These are phyloP conservation scores for Beris chalybata DNA, from an alignment of 2,888 invertebrate genomes.

Conservation along the genomic window DNA sequence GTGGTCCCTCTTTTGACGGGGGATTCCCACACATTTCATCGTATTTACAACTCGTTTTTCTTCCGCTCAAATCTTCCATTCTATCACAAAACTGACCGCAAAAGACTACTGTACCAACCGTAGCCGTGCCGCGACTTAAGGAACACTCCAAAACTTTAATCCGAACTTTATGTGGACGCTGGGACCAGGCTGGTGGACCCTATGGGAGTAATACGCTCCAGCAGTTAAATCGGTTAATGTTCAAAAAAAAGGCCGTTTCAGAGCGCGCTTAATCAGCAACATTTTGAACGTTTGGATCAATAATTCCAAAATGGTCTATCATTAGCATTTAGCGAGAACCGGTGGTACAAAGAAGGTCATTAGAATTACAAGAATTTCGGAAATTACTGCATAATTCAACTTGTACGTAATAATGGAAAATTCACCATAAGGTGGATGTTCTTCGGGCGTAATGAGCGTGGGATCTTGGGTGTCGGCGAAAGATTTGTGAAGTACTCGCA, in stretches of 20 bases:
- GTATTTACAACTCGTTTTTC: conserved; percentile 27
- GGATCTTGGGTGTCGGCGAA: not conserved
- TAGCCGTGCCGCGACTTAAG: conserved; percentile 3
- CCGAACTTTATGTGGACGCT: conserved; percentile 8
- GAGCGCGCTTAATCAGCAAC: conserved; percentile 5
- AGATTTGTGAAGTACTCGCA: no score
- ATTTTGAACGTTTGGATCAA: not conserved
- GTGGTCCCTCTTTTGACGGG: conserved; percentile 17
- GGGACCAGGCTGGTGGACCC: conserved; percentile 3
- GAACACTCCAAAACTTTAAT: conserved; percentile 21
- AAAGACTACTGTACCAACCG: conserved; percentile 10
- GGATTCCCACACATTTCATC: conserved; percentile 33
- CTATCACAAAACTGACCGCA: conserved; percentile 7
- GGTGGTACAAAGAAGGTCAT: not conserved
- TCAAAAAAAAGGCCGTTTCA: conserved; percentile 14
- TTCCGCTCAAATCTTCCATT: conserved; percentile 20
- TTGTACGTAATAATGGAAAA: not conserved
- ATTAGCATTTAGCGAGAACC: not conserved
- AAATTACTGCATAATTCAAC: not conserved
- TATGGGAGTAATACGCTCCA: conserved; percentile 18
- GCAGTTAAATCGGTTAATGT: conserved; percentile 27
- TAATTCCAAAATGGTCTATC: not conserved
- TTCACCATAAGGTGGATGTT: not conserved
- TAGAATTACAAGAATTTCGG: not conserved
- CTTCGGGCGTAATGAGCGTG: conserved; percentile 11